Conservation (phyloP, 2,797 vertebrate species). For the Neosilurus mollespiculum region DNA sequence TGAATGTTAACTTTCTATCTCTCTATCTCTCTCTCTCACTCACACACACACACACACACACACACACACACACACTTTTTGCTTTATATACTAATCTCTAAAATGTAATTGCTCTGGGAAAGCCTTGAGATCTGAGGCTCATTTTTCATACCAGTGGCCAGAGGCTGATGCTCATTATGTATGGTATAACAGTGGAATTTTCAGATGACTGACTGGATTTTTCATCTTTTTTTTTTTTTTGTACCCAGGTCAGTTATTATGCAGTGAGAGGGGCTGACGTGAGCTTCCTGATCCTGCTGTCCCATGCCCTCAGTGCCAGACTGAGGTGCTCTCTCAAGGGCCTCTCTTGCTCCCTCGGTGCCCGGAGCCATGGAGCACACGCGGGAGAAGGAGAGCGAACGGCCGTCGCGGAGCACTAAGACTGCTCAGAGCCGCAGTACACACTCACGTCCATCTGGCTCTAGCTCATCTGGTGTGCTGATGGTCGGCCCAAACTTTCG, state of each 20-base stretch:
- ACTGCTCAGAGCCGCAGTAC: constrained; percentile 82
- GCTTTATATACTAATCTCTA: not conserved
- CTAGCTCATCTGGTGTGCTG: constrained; percentile 89
- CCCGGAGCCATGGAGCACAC: constrained; percentile 87
- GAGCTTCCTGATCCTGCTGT: constrained; percentile 26
- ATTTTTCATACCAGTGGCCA: not conserved
- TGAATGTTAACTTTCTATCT: too few species aligned
- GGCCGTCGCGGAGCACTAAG: constrained; percentile 83
- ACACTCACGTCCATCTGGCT: constrained; percentile 85
- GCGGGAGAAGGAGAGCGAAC: constrained; percentile 94
- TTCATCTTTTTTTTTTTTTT: not conserved
- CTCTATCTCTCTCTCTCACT: not conserved
- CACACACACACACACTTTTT: not conserved
- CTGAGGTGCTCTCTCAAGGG: constrained; percentile 48
- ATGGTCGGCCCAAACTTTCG: constrained; percentile 99
- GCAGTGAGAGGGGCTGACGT: constrained; percentile 28
- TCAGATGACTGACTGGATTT: not conserved
- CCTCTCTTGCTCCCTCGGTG: constrained; percentile 60
- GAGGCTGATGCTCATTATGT: not conserved
- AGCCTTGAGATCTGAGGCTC: not conserved
- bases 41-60: too few species aligned
- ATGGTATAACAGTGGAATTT: not conserved
- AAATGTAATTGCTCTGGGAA: not conserved
- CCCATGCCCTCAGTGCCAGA: constrained; percentile 41
- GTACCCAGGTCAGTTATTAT: constrained; percentile 19